These are phyloP conservation scores for Epinephelus coioides DNA, from an alignment of 2,797 vertebrate species.

Conservation along the genomic window DNA sequence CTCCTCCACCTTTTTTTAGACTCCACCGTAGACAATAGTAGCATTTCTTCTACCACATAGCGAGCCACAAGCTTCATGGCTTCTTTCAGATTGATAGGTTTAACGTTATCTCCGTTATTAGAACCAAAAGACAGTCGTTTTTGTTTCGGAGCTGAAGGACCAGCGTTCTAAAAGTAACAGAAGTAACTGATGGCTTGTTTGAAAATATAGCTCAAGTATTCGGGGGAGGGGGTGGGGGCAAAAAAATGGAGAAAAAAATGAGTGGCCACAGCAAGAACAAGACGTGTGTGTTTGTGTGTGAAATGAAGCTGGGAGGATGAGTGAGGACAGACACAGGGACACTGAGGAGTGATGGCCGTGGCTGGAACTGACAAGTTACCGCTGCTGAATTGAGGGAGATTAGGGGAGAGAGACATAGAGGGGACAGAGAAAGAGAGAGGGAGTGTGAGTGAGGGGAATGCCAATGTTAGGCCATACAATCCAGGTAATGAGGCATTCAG, in stretches of 20 bases:
- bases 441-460: slow-evolving; percentile 67
- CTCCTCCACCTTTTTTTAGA: too few species aligned
- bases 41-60: too few species aligned
- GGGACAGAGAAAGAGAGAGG: slow-evolving; percentile 12
- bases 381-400: slow-evolving; percentile 67
- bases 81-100: too few species aligned
- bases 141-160: too few species aligned
- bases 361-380: slow-evolving; percentile 58
- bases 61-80: too few species aligned
- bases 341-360: slow-evolving; percentile 32
- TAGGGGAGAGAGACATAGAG: slow-evolving; percentile 13
- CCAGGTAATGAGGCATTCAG: slow-evolving; percentile 81
- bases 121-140: too few species aligned
- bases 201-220: too few species aligned
- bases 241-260: neutral
- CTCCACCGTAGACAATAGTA: too few species aligned
- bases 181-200: too few species aligned
- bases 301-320: slow-evolving; percentile 46
- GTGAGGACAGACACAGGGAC: slow-evolving; percentile 40
- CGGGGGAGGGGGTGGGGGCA: neutral
- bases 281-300: slow-evolving; percentile 18
- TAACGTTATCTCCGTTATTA: too few species aligned
- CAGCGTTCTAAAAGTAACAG: too few species aligned
- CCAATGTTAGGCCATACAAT: slow-evolving; percentile 74
- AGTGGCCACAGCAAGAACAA: neutral